phyloP scores from a whole-genome alignment of 2,888 invertebrate species.

The Ischnura elegans region DNA sequence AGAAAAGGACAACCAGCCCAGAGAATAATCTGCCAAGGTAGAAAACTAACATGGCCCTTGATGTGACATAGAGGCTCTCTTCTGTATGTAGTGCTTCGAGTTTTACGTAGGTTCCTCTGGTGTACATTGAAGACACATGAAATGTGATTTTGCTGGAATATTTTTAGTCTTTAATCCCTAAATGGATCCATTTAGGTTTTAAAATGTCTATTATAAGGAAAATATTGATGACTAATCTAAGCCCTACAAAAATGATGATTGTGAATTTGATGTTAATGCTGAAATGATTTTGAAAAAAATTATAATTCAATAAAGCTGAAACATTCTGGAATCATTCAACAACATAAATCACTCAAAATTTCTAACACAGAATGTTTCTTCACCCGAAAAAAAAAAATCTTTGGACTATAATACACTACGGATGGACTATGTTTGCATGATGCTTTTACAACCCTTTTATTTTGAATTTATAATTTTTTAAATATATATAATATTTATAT shows the following conservation, averaged over 20 bases:
- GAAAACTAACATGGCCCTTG: neutral
- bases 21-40: neutral
- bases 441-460: conserved; percentile 57
- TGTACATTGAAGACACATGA: conserved; percentile 18
- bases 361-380: conserved; percentile 27
- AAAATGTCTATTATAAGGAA: conserved; percentile 14
- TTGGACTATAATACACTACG: conserved; percentile 51
- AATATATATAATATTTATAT: conserved; percentile 65
- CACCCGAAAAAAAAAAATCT: conserved; percentile 20
- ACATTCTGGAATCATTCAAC: conserved; percentile 23
- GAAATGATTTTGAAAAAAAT: conserved; percentile 15
- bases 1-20: conserved; percentile 11
- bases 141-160: neutral
- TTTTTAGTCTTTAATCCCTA: neutral
- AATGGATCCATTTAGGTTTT: neutral
- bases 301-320: conserved; percentile 27
- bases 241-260: conserved; percentile 29
- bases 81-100: neutral
- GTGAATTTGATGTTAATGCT: conserved; percentile 13
- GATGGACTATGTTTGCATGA: conserved; percentile 64
- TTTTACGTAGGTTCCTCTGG: conserved; percentile 13
- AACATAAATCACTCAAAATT: conserved; percentile 43
- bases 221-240: conserved; percentile 47
- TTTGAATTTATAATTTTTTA: conserved; percentile 58
- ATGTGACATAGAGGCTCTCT: neutral